Evolutionary conservation across 2,113 vertebrate species (phyloP), one percentile per base, ranked within the genome.

Genomic region (Tringa solitaria): DNA sequence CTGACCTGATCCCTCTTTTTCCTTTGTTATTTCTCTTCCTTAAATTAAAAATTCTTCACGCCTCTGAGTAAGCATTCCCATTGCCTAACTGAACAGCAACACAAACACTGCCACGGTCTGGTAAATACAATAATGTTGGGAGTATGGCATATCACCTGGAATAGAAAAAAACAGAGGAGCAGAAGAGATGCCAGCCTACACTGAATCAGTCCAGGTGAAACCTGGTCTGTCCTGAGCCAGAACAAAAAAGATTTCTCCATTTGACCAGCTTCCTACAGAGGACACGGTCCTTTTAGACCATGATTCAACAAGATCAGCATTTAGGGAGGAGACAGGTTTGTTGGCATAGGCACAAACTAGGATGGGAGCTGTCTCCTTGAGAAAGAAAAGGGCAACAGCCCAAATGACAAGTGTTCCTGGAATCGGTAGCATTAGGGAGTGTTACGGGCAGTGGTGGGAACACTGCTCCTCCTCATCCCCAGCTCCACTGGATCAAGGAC

Each of bases 401-500:
- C 54, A 83, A 83, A 73, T 15, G 17, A 33, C 8, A 90, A 54
- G 10, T 18, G 33, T 32, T 79, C 28, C 79, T 75, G 64, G 33
- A 87, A 73, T 37, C 0, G 1, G 23, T 3, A 69, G 45, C 35
- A 39, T 32, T 77, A 81, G 41, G 3, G 48, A 91, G 19, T 21
- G 23, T 27, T 56, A 33, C 10, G 48, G 54, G 19, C 30, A 87
- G 33, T 4, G 21, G 51, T 6, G 19, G 45, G 54, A 74, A 53
- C 1, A 6, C 27, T 59, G 35, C 32, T 37, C 3, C 50, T 63
- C 30, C 1, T 0, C 6, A 12, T 1, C 2, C 27, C 14, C 19
- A 53, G 45, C n/a, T 74, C 41, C 30, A 30, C 5, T 9, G 32
- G 8, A 26, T 15, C 3, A 1, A 22, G 14, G 14, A 63, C 24